Evolutionary conservation across 2,797 vertebrate genomes (phyloP).

Genomic region (Chiropotes sagulatus): DNA sequence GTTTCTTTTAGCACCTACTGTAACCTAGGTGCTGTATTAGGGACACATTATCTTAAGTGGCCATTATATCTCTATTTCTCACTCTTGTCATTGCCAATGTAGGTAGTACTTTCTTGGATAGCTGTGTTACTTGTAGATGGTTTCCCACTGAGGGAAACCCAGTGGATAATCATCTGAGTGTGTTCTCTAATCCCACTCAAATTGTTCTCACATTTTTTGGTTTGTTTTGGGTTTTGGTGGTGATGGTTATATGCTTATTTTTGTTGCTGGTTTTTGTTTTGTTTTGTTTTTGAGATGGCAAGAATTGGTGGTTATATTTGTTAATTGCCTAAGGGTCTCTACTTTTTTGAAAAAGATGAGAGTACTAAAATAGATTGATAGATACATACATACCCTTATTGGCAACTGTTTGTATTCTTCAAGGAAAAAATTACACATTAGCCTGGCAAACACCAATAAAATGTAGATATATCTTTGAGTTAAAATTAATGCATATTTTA

Average conservation of each 20-base stretch:
- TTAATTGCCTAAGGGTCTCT: not conserved
- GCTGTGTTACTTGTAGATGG: not conserved
- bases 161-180: not conserved
- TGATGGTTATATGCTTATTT: not conserved
- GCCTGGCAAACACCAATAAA: not conserved
- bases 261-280: not conserved
- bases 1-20: not conserved
- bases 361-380: not conserved
- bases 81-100: not conserved
- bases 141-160: not conserved
- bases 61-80: not conserved
- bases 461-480: not conserved
- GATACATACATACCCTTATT: not conserved
- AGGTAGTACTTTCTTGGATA: not conserved
- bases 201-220: not conserved
- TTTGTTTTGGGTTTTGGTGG: not conserved
- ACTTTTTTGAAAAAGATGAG: not conserved
- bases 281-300: not conserved
- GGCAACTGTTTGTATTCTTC: not conserved
- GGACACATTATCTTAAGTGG: not conserved
- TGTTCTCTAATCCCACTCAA: not conserved
- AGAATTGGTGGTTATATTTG: not conserved
- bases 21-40: not conserved
- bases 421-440: conserved; percentile 39
- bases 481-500: conserved; percentile 21